Percentiles rank a stretch among this genome's conserved stretches.
These are phyloP conservation scores for Pogonophryne albipinna DNA, from an alignment of 2,797 vertebrate genomes.

Conservation along the genomic window DNA sequence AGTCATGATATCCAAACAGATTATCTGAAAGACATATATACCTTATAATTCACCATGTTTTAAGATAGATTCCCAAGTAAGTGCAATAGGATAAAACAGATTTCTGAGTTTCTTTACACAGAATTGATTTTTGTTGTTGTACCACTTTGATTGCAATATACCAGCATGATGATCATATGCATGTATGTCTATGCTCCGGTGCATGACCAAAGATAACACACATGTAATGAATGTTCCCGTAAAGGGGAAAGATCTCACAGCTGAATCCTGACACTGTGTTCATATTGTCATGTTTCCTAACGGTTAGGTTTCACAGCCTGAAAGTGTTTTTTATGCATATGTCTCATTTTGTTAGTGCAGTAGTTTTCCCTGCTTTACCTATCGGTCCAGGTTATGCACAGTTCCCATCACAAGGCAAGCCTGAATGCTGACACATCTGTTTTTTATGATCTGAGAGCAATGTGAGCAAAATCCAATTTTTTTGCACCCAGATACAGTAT, in stretches of 20 bases:
- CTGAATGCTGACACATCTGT: slow-evolving; percentile 62
- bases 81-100: not conserved
- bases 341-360: slow-evolving; percentile 15
- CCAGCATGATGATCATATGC: not conserved
- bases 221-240: not conserved
- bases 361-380: not conserved
- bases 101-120: not conserved
- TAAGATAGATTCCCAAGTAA: not conserved
- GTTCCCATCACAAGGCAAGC: slow-evolving; percentile 58
- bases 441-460: slow-evolving; percentile 66
- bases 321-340: slow-evolving; percentile 14
- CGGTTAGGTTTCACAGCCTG: not conserved
- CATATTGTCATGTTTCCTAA: not conserved
- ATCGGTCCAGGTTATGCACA: slow-evolving; percentile 42
- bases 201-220: not conserved
- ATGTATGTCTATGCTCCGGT: not conserved
- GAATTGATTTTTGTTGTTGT: not conserved
- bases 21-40: not conserved
- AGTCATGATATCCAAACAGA: not conserved
- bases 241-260: slow-evolving; percentile 1
- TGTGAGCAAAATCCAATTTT: slow-evolving; percentile 70
- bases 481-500: slow-evolving; percentile 58
- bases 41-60: not conserved
- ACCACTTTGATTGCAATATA: not conserved
- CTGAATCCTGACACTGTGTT: not conserved